phyloP scores from a whole-genome alignment of 2,797 vertebrate species.

The Paguma larvata region DNA sequence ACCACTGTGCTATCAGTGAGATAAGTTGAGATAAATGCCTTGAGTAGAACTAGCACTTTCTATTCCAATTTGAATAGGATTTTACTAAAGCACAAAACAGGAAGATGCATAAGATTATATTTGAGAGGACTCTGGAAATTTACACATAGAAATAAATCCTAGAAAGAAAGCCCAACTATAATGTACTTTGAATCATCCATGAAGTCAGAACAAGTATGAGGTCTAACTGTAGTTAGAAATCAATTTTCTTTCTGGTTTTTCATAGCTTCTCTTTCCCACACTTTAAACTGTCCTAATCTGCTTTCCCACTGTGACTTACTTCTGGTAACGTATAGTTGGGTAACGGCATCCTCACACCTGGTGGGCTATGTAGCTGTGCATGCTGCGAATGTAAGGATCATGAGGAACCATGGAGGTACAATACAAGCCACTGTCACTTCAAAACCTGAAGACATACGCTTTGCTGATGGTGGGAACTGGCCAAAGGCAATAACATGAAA shows the following conservation, averaged over 20 bases:
- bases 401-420: background rate
- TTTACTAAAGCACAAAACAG: conserved; percentile 55
- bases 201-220: conserved; percentile 57
- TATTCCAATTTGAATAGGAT: conserved; percentile 36
- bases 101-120: background rate
- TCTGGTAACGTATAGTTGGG: conserved; percentile 46
- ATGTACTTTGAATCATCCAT: conserved; percentile 24
- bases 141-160: background rate
- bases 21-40: background rate
- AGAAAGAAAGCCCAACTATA: conserved; percentile 9
- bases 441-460: conserved; percentile 6
- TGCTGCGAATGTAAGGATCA: conserved; percentile 69
- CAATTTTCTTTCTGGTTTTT: conserved; percentile 72
- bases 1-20: background rate
- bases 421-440: conserved; percentile 33
- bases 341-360: conserved; percentile 64
- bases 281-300: conserved; percentile 76
- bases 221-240: conserved; percentile 69
- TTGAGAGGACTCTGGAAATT: conserved; percentile 52
- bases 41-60: conserved; percentile 25
- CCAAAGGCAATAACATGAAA: conserved; percentile 48
- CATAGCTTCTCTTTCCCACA: conserved; percentile 56
- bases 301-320: conserved; percentile 81
- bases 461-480: conserved; percentile 30
- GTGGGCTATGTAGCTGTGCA: conserved; percentile 35